Evolutionary conservation across 2,113 vertebrate species (phyloP).

Genomic region (Dicerorhinus sumatrensis): DNA sequence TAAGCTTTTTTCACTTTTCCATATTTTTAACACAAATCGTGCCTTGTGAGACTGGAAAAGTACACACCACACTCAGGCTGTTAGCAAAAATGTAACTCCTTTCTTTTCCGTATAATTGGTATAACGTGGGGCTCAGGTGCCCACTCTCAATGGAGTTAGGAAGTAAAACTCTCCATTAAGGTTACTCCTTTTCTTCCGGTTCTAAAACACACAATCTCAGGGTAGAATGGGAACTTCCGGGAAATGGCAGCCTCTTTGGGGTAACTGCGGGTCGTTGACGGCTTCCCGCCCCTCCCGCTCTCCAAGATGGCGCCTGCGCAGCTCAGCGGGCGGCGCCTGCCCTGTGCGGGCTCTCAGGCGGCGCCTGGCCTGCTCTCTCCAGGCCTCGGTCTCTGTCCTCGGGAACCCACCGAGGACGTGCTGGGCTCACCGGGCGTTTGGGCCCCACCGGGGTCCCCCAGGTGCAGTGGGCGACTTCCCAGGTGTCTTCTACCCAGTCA

Average conservation of each 20-base stretch:
- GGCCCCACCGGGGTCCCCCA: fast-evolving
- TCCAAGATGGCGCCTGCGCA: not conserved
- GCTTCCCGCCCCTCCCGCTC: not conserved
- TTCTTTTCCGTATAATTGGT: not conserved
- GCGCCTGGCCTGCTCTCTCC: fast-evolving
- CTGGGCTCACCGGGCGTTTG: not conserved
- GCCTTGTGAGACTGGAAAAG: not conserved
- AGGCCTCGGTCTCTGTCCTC: not conserved
- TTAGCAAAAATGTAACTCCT: not conserved
- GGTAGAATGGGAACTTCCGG: not conserved
- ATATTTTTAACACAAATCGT: not conserved
- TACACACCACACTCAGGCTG: not conserved
- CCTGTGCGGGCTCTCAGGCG: fast-evolving
- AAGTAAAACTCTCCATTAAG: not conserved
- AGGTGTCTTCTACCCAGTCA: fast-evolving
- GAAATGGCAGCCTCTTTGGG: fast-evolving
- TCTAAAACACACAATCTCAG: too few species aligned
- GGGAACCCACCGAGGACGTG: fast-evolving
- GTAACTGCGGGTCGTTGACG: not conserved
- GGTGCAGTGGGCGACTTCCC: fast-evolving
- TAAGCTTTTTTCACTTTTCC: not conserved
- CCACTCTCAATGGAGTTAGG: not conserved
- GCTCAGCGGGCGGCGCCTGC: fast-evolving
- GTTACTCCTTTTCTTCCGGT: not conserved
- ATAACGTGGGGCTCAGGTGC: fast-evolving